Conservation (phyloP, 2,797 vertebrate genomes). For the Mormyrus hasselquistii region DNA sequence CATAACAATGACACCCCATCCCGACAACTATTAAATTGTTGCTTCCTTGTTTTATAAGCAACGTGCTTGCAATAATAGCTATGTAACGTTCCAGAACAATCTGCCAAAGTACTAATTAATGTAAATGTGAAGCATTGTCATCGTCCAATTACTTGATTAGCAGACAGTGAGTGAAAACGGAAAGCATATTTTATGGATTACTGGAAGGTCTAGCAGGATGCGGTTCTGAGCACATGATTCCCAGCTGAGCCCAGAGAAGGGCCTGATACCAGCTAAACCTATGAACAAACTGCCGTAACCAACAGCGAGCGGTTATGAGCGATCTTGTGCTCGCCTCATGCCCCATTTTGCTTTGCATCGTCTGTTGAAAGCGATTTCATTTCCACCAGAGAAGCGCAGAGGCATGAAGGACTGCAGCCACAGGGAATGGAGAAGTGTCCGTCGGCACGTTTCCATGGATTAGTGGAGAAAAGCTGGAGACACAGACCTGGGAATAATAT, state of each 20-base stretch:
- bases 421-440: background rate
- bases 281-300: background rate
- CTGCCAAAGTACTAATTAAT: slow-evolving; percentile 6
- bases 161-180: background rate
- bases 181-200: slow-evolving; percentile 1
- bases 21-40: slow-evolving; percentile 8
- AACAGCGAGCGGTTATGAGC: background rate
- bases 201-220: background rate
- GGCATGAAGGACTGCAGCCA: background rate
- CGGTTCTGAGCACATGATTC: background rate
- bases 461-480: background rate
- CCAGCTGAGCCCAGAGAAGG: background rate
- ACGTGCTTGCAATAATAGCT: background rate
- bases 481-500: background rate
- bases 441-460: background rate
- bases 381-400: background rate
- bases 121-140: background rate
- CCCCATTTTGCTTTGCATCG: background rate
- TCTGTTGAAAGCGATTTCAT: background rate
- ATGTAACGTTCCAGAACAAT: background rate
- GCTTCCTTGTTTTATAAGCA: background rate
- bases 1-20: background rate
- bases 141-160: slow-evolving; percentile 7
- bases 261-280: background rate
- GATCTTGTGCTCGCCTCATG: background rate